These are phyloP conservation scores for Polydrusus pterygomalis DNA, from an alignment of 2,888 invertebrate genomes.

Conservation along the genomic window DNA sequence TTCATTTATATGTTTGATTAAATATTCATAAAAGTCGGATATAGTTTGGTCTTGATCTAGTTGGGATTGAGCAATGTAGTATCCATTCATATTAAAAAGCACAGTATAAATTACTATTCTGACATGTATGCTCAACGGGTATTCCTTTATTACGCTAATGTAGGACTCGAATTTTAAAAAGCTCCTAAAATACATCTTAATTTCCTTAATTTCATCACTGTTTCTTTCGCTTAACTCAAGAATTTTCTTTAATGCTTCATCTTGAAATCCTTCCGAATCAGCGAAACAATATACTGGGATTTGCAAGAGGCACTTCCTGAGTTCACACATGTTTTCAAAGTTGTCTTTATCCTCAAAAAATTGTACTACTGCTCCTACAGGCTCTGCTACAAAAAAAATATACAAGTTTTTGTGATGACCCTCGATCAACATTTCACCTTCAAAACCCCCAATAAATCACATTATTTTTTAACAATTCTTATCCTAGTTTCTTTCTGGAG, in stretches of 20 bases:
- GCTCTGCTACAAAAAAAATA: too few species aligned
- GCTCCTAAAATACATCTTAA: background rate
- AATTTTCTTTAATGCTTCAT: background rate
- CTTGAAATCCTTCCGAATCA: background rate
- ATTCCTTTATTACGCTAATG: background rate
- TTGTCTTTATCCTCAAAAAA: background rate
- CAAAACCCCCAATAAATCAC: too few species aligned
- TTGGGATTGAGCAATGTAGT: background rate
- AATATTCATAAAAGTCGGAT: constrained; percentile 27
- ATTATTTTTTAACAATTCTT: too few species aligned
- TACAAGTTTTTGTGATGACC: too few species aligned
- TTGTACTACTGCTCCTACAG: too few species aligned
- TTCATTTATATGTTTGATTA: constrained; percentile 3
- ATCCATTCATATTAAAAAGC: constrained; percentile 5
- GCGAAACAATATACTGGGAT: too few species aligned
- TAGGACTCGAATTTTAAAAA: background rate
- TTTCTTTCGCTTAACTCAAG: constrained; percentile 11
- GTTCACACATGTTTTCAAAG: background rate
- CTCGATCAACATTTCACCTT: too few species aligned
- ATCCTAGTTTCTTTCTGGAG: too few species aligned
- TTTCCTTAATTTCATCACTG: constrained; percentile 1
- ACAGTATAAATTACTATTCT: background rate
- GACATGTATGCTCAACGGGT: constrained; percentile 3
- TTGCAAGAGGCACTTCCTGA: background rate
- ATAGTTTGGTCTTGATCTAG: constrained; percentile 12